Percentiles rank a stretch among this genome's conserved stretches.
Conservation (phyloP, 2,113 vertebrate genomes). For the Hucho hucho region DNA sequence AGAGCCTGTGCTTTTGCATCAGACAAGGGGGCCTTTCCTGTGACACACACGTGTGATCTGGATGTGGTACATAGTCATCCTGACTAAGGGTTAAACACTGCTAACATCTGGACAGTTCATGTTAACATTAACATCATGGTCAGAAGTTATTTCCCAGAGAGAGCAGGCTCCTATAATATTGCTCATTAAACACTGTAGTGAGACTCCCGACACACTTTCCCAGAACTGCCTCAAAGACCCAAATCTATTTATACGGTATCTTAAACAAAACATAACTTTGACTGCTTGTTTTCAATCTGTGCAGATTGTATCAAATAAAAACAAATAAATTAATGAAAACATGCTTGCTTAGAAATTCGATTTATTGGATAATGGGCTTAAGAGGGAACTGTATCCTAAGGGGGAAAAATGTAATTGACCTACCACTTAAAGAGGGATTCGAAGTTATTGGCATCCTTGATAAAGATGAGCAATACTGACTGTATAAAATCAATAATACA, state of each 20-base stretch:
- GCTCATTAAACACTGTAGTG: neutral
- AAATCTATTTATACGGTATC: neutral
- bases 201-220: neutral
- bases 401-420: too few species aligned
- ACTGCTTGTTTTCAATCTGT: neutral
- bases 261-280: neutral
- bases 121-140: neutral
- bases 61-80: neutral
- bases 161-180: neutral
- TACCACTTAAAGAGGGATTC: too few species aligned
- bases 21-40: too few species aligned
- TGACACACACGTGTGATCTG: neutral
- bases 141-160: neutral
- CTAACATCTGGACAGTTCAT: neutral
- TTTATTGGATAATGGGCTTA: neutral
- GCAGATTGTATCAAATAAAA: slow-evolving; percentile 1
- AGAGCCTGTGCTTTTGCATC: too few species aligned
- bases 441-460: too few species aligned
- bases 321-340: neutral
- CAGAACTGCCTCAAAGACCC: neutral
- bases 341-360: neutral
- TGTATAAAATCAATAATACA: too few species aligned
- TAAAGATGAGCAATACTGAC: too few species aligned
- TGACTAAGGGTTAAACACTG: neutral
- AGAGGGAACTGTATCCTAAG: neutral